Conservation (phyloP, 2,888 invertebrate genomes). For the Willowsia nigromaculata region DNA sequence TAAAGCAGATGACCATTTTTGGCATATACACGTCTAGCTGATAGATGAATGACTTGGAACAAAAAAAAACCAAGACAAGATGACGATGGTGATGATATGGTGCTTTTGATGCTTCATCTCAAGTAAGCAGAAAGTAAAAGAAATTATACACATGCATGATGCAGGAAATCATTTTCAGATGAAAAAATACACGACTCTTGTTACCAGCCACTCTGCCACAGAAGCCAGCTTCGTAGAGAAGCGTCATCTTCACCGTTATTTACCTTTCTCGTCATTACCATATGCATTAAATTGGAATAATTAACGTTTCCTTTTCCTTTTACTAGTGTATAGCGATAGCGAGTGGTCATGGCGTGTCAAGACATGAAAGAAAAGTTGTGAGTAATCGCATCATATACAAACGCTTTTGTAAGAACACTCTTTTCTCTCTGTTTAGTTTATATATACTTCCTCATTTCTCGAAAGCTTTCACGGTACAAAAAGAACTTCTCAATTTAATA, state of each 20-base stretch:
- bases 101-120: neutral
- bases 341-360: constrained; percentile 9
- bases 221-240: neutral
- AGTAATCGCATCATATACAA: constrained; percentile 9
- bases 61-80: neutral
- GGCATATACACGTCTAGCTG: constrained; percentile 2
- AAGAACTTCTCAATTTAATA: neutral
- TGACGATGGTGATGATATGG: neutral
- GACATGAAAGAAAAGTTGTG: constrained; percentile 10
- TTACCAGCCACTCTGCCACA: neutral
- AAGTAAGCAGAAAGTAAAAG: neutral
- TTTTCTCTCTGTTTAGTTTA: constrained; percentile 33
- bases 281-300: constrained; percentile 43
- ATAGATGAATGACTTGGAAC: constrained; percentile 38
- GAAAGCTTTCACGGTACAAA: constrained; percentile 2
- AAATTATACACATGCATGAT: constrained; percentile 4
- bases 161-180: neutral
- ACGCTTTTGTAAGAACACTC: neutral
- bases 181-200: neutral
- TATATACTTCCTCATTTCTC: neutral
- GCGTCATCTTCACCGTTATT: constrained; percentile 44
- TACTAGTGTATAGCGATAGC: neutral
- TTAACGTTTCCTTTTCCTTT: constrained; percentile 61
- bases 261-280: constrained; percentile 44
- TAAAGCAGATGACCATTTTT: constrained; percentile 64